Conservation (phyloP, 2,113 vertebrate species). For the Odontophorus gujanensis region DNA sequence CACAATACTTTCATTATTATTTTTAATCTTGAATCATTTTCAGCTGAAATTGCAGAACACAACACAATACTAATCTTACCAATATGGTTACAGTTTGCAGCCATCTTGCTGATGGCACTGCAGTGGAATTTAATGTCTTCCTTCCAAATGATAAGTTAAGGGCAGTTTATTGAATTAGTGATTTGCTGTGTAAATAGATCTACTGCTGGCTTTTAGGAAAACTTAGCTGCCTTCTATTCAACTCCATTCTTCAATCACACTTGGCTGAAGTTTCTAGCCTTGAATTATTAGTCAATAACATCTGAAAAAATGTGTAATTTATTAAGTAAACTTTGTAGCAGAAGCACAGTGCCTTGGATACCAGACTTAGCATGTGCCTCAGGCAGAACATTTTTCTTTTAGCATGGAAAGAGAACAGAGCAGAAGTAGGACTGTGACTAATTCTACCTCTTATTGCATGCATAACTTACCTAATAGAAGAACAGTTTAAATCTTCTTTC, state of each 20-base stretch:
- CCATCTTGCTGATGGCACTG: background rate
- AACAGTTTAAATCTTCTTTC: background rate
- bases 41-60: background rate
- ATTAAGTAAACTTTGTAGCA: slow-evolving; percentile 46
- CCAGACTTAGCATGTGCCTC: background rate
- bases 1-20: background rate
- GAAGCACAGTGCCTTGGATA: background rate
- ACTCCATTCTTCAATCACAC: slow-evolving; percentile 12
- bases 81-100: background rate
- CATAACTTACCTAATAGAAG: background rate
- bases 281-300: slow-evolving; percentile 60
- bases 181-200: slow-evolving; percentile 23
- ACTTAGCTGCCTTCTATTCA: background rate
- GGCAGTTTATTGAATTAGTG: slow-evolving; percentile 16
- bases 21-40: background rate
- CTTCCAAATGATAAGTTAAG: slow-evolving; percentile 29
- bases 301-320: slow-evolving; percentile 34
- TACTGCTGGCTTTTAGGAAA: slow-evolving; percentile 16
- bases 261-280: slow-evolving; percentile 39
- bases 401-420: background rate
- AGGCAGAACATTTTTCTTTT: slow-evolving; percentile 6
- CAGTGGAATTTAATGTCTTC: slow-evolving; percentile 16
- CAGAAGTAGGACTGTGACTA: background rate
- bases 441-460: background rate
- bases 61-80: background rate